Base-by-base conservation (phyloP, 1,140 invertebrate species). In the Hylaeus volcanicus region DNA sequence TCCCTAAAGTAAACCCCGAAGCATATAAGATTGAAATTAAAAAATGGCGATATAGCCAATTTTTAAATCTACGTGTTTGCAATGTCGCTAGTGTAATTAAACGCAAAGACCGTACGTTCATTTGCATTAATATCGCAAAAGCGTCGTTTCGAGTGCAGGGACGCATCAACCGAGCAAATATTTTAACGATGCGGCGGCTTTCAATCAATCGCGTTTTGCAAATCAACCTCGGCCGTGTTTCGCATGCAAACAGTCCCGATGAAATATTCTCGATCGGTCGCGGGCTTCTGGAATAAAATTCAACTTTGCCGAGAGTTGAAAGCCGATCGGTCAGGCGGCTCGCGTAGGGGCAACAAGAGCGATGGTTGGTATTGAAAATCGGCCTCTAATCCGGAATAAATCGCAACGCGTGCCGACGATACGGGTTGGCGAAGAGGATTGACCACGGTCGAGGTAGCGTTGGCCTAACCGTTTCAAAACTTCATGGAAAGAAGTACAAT, bases 401-500 rank as follows among this genome's bases (percentile, higher is more conserved):
- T 85, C 48, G 75, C 4, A 48, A 55, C 68, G 43, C 48, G 58
- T 60, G 68, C 43, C 68, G 41, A 53, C 37, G 55, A 43, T 48
- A 61, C 53, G 43, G 37, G 8, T 26, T 8, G 3, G 8, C 56
- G 55, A 61, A 12, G 66, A 41, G 75, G 39, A 61, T 77, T 45
- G 65, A 68, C n/a, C 11, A 26, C 56, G 45, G 15, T 4, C 45
- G 12, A 41, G 26, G 26, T 5, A 9, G 4, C 1, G 15, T 26
- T 14, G 37, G 37, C 11, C 1, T 26, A 53, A 51, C 12, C 43
- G 66, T 71, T 48, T 26, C 53, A 15, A 56, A 79, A 64, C 5
- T 79, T 53, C 37, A 9, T 45, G n/a, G 69, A 55, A 77, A 76
- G 88, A 89, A 87, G 74, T 78, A 86, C 85, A 79, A 90, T 90